Base-by-base conservation (phyloP, 2,113 vertebrate genomes). In the Odobenus rosmarus region DNA sequence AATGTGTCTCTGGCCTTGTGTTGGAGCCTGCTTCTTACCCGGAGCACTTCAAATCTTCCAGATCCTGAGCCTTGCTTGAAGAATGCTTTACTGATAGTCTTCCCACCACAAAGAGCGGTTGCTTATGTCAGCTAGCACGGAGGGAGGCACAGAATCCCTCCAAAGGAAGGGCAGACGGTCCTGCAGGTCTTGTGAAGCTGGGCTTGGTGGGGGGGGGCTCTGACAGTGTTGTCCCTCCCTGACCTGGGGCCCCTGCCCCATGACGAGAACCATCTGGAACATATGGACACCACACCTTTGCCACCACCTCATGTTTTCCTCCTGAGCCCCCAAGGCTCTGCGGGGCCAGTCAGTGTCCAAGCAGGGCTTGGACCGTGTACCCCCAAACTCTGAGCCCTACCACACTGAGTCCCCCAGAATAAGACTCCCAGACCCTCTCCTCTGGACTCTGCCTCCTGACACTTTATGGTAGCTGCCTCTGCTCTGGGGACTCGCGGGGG, bases 1-100 rank as follows among this genome's bases (percentile, higher is more conserved):
- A 18, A 10, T 3, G 1, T 3, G 33, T 8, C 33, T n/a, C 15
- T 0, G 0, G 53, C 3, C 0, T 0, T 18, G 36, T 0, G 3
- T n/a, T n/a, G 33, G 64, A 8, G 6, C 15, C 46, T 51, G 64
- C n/a, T 18, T 84, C 81, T 39, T 4, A 19, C 0, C 7, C 12
- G 72, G 7, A 69, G 72, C 15, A 64, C 18, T 84, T 28, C 4
- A 62, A 57, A 74, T 13, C 96, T 96, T 86, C 84, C 82, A 90
- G 80, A 79, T 5, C 96, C 33, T 13, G 10, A 61, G 36, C 85
- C 53, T 26, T 82, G 87, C 80, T 77, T 93, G 74, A 89, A 91
- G 77, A 95, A 59, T 0, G 36, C 59, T 79, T 92, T 74, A 1
- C 0, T 53, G 28, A 88, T 28, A 39, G 46, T 93, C 82, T 90